Evolutionary conservation across 2,888 invertebrate genomes (phyloP), one percentile per base, ranked within the genome.

Genomic region (Lymantria monacha): DNA sequence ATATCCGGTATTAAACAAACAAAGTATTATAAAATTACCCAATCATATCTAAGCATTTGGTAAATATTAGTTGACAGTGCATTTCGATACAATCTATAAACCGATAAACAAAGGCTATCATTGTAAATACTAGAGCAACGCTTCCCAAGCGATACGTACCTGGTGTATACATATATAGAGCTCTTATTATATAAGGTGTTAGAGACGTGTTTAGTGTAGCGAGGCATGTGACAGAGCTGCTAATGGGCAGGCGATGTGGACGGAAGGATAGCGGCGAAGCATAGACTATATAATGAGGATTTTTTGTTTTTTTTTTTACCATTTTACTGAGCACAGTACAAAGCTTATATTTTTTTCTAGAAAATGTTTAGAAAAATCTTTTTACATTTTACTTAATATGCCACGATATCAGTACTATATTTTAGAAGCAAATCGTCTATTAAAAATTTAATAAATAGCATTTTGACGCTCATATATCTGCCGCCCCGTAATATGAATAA

Each of bases 191-290:
- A 81, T 59, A n/a, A 74, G 74, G 84, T 79, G 81, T 85, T 85
- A 86, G 69, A 74, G 77, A 81, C 76, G 79, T 80, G 79, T 88
- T 87, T 84, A 85, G 87, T 85, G 85, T 88, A 82, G 87, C 87
- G 81, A 88, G 88, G 87, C 87, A 77, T 79, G 87, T 87, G 87
- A 82, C 79, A 81, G 80, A 83, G 85, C 85, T 79, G 82, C 79
- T 79, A 79, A 66, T 81, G 86, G 81, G 85, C 85, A 87, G 87
- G 87, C 87, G 83, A 85, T 84, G 82, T 85, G 80, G 79, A 83
- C 82, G 79, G 72, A 79, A 79, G 85, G 83, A 83, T 74, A 86
- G 87, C 85, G 80, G 81, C 85, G 79, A 84, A 87, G 87, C 87
- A 84, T 79, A 82, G 76, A 58, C 53, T 46, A 61, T 57, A 62